Evolutionary conservation across 1,140 invertebrate genomes (phyloP).

Genomic region (Anadara kagoshimensis): DNA sequence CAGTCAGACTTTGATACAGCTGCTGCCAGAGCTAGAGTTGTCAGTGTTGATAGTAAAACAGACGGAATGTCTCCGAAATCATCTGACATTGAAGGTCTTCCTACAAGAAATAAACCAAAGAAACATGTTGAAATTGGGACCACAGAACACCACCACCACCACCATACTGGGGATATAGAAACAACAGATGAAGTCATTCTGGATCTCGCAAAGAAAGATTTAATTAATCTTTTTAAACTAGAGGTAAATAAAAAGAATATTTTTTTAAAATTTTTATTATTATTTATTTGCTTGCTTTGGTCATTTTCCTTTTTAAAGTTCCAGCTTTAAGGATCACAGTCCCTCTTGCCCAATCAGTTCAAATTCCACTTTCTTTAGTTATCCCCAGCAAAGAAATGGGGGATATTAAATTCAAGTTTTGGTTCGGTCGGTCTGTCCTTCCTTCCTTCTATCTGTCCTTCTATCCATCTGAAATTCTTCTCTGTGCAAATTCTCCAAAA

Average conservation of each 20-base stretch:
- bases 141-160: not conserved
- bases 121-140: slow-evolving; percentile 15
- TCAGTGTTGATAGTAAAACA: slow-evolving; percentile 21
- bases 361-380: too few relatives aligned
- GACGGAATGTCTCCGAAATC: slow-evolving; percentile 5
- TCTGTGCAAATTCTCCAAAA: too few relatives aligned
- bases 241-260: slow-evolving; percentile 47
- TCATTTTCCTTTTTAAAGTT: too few relatives aligned
- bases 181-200: slow-evolving; percentile 56
- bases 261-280: too few relatives aligned
- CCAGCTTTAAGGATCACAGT: too few relatives aligned
- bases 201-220: slow-evolving; percentile 62
- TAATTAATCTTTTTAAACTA: slow-evolving; percentile 65
- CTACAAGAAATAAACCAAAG: slow-evolving; percentile 10
- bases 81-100: slow-evolving; percentile 12
- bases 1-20: slow-evolving; percentile 70
- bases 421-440: too few relatives aligned
- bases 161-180: not conserved
- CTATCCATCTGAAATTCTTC: too few relatives aligned
- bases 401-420: too few relatives aligned
- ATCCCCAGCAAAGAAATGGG: too few relatives aligned
- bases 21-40: slow-evolving; percentile 61
- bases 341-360: too few relatives aligned
- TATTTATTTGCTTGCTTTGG: too few relatives aligned
- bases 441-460: too few relatives aligned